Base-by-base conservation (phyloP, 1,140 invertebrate genomes). In the Episyrphus balteatus region DNA sequence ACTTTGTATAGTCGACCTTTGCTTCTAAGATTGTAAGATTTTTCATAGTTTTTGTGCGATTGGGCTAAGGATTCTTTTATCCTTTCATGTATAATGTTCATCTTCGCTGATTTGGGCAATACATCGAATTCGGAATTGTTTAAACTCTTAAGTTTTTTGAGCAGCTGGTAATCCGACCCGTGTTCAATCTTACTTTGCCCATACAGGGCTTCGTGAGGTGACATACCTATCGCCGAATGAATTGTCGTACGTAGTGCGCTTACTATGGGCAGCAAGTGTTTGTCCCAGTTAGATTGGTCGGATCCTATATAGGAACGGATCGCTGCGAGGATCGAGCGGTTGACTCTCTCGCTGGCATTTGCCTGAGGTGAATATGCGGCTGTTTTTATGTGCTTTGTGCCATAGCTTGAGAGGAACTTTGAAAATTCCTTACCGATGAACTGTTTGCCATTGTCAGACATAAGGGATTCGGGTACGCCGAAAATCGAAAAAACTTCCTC, bases 121-220 rank as follows among this genome's bases (percentile, higher is more conserved):
- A n/a, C n/a, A n/a, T n/a, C n/a, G n/a, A n/a, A n/a, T n/a, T n/a
- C n/a, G n/a, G n/a, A n/a, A n/a, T n/a, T n/a, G n/a, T n/a, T n/a
- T n/a, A n/a, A n/a, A n/a, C n/a, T n/a, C n/a, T n/a, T n/a, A n/a
- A n/a, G n/a, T n/a, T n/a, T n/a, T n/a, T n/a, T n/a, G n/a, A n/a
- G n/a, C n/a, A n/a, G n/a, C n/a, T n/a, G n/a, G n/a, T n/a, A n/a
- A n/a, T n/a, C n/a, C n/a, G n/a, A n/a, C n/a, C n/a, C n/a, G n/a
- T n/a, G 41, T 12, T 51, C 50, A 2, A 54, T 18, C 52, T 49
- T 54, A 14, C 49, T 52, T 18, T 52, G 47, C 1, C 47, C 50
- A 14, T 49, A 51, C 5, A 14, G 21, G 1, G 41, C 12, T 32
- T 51, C 42, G 21, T 45, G 47, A 1, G 49, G 49, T 1, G 45